Conservation (phyloP, 2,113 vertebrate genomes). For the Scytalopus superciliaris region DNA sequence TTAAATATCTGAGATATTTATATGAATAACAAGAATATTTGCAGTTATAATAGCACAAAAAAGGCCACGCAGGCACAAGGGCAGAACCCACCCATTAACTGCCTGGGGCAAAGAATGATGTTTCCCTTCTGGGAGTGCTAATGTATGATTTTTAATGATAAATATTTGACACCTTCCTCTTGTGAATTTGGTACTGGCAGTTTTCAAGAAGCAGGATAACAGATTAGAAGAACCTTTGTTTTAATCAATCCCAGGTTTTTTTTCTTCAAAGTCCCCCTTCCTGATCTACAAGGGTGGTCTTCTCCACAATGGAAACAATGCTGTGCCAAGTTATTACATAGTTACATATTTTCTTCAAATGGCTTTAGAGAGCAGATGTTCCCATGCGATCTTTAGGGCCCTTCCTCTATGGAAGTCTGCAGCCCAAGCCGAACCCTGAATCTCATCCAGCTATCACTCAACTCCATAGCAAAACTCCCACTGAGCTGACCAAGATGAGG, state of each 20-base stretch:
- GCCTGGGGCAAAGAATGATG: neutral
- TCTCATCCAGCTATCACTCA: neutral
- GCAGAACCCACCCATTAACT: neutral
- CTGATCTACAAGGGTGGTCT: constrained; percentile 42
- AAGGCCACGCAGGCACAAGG: neutral
- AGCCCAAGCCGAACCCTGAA: neutral
- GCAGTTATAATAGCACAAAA: neutral
- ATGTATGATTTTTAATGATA: neutral
- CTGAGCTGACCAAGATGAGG: neutral
- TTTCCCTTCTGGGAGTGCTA: neutral
- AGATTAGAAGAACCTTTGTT: neutral
- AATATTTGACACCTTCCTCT: neutral
- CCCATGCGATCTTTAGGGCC: neutral
- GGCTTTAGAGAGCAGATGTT: constrained; percentile 21
- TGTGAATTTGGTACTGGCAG: neutral
- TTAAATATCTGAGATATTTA: neutral
- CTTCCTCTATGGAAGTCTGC: neutral
- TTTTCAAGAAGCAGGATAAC: neutral
- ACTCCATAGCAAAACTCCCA: neutral
- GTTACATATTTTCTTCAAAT: neutral
- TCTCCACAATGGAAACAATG: neutral
- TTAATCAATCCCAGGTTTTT: neutral
- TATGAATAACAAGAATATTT: neutral
- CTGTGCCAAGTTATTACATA: constrained; percentile 25
- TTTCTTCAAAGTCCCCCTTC: neutral